Percentiles rank a stretch among this genome's conserved stretches.
phyloP scores from a whole-genome alignment of 2,113 vertebrate genomes.

The Indicator maculatus region DNA sequence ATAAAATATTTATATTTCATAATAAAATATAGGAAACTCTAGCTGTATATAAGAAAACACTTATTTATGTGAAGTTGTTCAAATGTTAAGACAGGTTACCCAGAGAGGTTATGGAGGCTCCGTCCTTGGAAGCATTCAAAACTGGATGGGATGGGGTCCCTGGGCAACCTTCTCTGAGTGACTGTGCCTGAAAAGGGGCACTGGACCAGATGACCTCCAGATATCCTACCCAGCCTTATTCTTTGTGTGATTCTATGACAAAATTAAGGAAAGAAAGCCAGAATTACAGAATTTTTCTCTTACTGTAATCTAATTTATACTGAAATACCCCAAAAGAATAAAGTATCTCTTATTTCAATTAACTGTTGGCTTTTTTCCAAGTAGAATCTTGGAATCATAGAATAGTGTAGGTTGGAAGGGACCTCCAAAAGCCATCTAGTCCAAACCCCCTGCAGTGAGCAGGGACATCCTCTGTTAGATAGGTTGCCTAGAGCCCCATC shows the following conservation, averaged over 20 bases:
- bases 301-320: neutral
- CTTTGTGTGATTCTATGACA: neutral
- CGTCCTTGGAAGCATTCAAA: neutral
- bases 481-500: no score
- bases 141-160: neutral
- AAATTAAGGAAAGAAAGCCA: neutral
- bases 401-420: no score
- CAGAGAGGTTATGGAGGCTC: no score
- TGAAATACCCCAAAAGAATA: neutral
- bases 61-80: neutral
- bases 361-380: neutral
- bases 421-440: no score
- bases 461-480: no score
- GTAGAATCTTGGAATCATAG: no score
- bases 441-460: no score
- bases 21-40: no score
- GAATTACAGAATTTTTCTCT: neutral
- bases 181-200: rapidly evolving
- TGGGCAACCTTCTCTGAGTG: neutral
- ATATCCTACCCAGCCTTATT: neutral
- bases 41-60: neutral
- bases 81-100: no score
- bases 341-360: neutral
- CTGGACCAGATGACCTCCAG: no score
- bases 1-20: no score